A percentile compares a stretch with the other conserved stretches of the same genome.
These are phyloP conservation scores for Congeria kusceri DNA, from an alignment of 2,888 invertebrate species.

Conservation along the genomic window DNA sequence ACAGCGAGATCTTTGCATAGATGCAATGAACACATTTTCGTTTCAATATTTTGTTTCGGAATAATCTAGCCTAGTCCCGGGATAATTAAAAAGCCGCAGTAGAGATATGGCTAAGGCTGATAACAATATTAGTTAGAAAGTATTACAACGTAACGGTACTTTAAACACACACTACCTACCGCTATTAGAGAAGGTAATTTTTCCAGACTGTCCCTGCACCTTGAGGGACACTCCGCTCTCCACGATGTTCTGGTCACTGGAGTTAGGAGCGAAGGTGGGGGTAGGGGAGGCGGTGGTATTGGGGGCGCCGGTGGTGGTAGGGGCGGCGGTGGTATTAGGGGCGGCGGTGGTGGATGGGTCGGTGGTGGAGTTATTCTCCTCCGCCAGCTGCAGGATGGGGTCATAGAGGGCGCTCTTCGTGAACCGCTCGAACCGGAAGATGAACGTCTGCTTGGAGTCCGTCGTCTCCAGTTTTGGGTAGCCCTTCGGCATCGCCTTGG, in stretches of 20 bases:
- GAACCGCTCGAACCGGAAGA: constrained; percentile 52
- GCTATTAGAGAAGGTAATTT: constrained; percentile 24
- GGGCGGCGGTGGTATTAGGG: not conserved
- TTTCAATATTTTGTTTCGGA: too few species aligned
- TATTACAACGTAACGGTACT: too few species aligned
- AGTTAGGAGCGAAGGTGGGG: not conserved
- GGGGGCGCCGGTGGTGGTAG: not conserved
- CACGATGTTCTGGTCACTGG: not conserved
- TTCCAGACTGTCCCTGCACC: constrained; percentile 46
- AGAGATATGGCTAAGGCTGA: too few species aligned
- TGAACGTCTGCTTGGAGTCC: constrained; percentile 33
- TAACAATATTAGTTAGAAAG: too few species aligned
- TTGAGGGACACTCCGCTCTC: constrained; percentile 8
- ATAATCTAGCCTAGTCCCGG: too few species aligned
- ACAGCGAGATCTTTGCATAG: too few species aligned
- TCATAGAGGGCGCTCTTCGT: constrained; percentile 44
- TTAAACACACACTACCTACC: too few species aligned
- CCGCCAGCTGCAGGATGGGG: constrained; percentile 26
- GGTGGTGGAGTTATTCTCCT: not conserved
- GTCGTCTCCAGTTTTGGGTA: constrained; percentile 36
- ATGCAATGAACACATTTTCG: too few species aligned
- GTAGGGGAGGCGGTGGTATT: too few species aligned
- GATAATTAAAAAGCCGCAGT: too few species aligned
- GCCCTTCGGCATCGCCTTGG: constrained; percentile 37
- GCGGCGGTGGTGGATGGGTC: not conserved